Evolutionary conservation across 2,797 vertebrate species (phyloP).

Genomic region (Apodemus agrarius): DNA sequence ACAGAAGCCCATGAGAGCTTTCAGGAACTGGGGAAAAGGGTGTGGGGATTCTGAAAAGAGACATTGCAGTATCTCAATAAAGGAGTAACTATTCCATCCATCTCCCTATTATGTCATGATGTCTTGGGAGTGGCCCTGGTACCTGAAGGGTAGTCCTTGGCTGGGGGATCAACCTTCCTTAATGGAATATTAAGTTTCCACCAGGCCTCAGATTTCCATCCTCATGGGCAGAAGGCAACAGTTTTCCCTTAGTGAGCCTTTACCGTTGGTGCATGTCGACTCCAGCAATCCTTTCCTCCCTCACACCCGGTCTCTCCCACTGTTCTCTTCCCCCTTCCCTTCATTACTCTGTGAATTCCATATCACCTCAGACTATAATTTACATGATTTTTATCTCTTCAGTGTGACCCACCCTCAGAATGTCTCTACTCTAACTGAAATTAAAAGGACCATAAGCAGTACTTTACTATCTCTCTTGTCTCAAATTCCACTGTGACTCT

Average conservation of each 20-base stretch:
- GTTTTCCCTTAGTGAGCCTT: background rate
- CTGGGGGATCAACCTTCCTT: background rate
- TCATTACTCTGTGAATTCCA: background rate
- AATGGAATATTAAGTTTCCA: background rate
- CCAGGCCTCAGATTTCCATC: background rate
- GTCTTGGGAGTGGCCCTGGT: too few species aligned
- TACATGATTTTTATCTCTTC: background rate
- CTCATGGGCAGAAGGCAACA: background rate
- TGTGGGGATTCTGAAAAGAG: background rate
- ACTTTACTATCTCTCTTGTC: background rate
- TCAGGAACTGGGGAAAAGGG: background rate
- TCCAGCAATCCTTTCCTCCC: background rate
- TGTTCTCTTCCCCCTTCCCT: background rate
- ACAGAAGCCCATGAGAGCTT: background rate
- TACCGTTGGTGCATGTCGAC: background rate
- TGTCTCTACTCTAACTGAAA: background rate
- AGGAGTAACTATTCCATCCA: background rate
- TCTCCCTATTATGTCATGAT: background rate
- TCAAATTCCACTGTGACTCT: background rate
- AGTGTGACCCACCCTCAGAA: background rate
- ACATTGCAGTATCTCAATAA: background rate
- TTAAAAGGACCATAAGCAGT: background rate
- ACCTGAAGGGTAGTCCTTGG: background rate
- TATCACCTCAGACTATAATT: background rate
- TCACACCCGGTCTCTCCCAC: background rate